These are phyloP conservation scores for Strongylocentrotus purpuratus DNA, from an alignment of 35 echinoderm and acorn worm species.

Conservation along the genomic window DNA sequence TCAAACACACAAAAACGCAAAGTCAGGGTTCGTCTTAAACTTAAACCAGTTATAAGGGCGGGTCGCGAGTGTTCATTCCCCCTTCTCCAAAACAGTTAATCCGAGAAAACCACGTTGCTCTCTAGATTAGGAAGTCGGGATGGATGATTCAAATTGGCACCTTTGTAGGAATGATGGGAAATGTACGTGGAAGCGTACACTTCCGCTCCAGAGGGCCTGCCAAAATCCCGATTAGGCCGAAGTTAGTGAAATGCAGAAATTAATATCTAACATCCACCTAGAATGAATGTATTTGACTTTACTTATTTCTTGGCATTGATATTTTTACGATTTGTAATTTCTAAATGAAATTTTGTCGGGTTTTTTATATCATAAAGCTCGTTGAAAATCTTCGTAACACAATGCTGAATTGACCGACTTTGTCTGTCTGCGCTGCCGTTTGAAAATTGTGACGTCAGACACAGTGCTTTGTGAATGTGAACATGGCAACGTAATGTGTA, in stretches of 20 bases:
- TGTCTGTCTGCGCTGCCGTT: no score
- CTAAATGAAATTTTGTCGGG: no score
- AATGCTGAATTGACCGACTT: no score
- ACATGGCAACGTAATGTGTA: no score
- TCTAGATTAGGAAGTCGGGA: not conserved
- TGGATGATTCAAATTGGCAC: not conserved
- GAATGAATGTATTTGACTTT: not conserved
- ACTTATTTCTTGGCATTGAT: not conserved
- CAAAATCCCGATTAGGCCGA: not conserved
- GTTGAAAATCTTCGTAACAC: no score
- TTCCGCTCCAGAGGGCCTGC: not conserved
- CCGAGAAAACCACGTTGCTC: not conserved
- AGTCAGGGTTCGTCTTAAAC: not conserved
- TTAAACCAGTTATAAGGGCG: conserved; percentile 1
- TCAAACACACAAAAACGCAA: not conserved
- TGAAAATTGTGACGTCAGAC: no score
- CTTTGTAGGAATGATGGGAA: not conserved
- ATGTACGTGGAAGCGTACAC: not conserved
- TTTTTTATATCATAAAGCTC: no score
- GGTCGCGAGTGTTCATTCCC: not conserved
- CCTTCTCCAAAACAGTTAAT: not conserved
- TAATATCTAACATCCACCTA: not conserved
- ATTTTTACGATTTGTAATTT: no score
- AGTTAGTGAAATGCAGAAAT: not conserved
- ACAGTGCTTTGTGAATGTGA: no score